Evolutionary conservation across 23 tunicate genomes (phyloP), one percentile per base, ranked within the genome.

Genomic region (Trididemnum miniatum): DNA sequence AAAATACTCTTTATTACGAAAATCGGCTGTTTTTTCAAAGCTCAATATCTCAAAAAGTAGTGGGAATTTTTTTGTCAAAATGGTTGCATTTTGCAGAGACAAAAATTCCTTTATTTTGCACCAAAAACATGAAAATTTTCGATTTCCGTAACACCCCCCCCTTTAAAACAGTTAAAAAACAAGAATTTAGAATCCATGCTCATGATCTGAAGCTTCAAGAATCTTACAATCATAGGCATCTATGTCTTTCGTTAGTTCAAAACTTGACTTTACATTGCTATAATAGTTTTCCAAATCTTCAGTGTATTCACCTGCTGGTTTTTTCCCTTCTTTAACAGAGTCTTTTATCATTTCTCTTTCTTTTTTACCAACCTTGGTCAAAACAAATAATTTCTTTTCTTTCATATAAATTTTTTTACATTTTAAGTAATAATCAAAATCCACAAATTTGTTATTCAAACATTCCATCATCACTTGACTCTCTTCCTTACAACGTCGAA

Each of bases 401-500:
- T 65, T 26, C 1, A 91, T 44, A 81, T 85, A 91, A 28, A 81
- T 50, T 51, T 57, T 71, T 71, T 91, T 91, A 35, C 84, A 86
- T 37, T 85, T 63, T 0, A 65, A 35, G 69, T 91, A 91, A 69
- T 69, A 91, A 20, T 91, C 83, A 31, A n/a, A 51, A 57, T 82
- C 83, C 24, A 35, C 71, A 59, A 83, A 93, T 72, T 74, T 83
- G 36, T 65, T 31, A 54, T 93, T 84, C 98, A 93, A 88, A 77
- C 98, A 93, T 59, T 93, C 80, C 87, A 93, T 54, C 86, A 83
- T 87, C 0, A 28, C 83, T 25, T 65, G 77, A 64, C 59, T 80
- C 67, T 93, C 89, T 31, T 29, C 59, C 30, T 84, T 84, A 81
- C 98, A 93, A 0, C 64, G 25, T 24, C 31, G 74, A 35, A 84